A percentile compares a stretch with the other conserved stretches of the same genome.
These are phyloP conservation scores for Emesis furor DNA, from an alignment of 2,888 invertebrate genomes.

Conservation along the genomic window DNA sequence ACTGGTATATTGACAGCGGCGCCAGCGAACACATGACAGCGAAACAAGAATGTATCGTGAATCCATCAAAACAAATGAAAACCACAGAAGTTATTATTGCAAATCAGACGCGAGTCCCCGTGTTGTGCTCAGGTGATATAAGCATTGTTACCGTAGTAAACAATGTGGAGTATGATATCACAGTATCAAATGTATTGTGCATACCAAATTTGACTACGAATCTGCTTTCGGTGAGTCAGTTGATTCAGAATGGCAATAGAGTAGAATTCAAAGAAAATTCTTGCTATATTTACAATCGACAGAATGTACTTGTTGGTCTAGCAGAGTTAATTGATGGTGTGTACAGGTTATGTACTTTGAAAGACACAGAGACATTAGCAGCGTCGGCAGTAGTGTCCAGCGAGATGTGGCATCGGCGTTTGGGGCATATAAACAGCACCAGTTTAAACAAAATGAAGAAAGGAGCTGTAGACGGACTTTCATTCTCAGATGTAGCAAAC, in stretches of 20 bases:
- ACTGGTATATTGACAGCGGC: slow-evolving; percentile 62
- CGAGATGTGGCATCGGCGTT: slow-evolving; percentile 45
- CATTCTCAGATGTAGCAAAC: slow-evolving; percentile 29
- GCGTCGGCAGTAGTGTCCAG: slow-evolving; percentile 8
- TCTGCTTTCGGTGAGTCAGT: slow-evolving; percentile 59
- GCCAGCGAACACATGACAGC: slow-evolving; percentile 68
- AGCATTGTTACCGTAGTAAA: slow-evolving; percentile 30
- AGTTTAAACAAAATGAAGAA: slow-evolving; percentile 50
- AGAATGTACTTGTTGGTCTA: slow-evolving; percentile 41
- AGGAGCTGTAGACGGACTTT: slow-evolving; percentile 49
- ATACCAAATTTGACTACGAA: slow-evolving; percentile 63
- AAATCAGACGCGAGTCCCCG: slow-evolving; percentile 66
- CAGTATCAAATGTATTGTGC: slow-evolving; percentile 52
- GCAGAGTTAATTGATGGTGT: slow-evolving; percentile 59
- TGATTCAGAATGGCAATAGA: slow-evolving; percentile 62
- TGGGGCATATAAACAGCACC: slow-evolving; percentile 55
- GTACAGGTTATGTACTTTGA: slow-evolving; percentile 51
- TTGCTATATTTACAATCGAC: slow-evolving; percentile 55
- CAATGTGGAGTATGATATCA: slow-evolving; percentile 34
- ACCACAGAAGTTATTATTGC: slow-evolving; percentile 72
- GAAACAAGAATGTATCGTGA: slow-evolving; percentile 58
- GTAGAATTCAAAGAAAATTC: slow-evolving; percentile 40
- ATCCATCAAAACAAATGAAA: slow-evolving; percentile 43
- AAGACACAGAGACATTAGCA: background rate
- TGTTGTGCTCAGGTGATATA: slow-evolving; percentile 53